Evolutionary conservation across 2,888 invertebrate species (phyloP).

Genomic region (Hyppa rectilinea): DNA sequence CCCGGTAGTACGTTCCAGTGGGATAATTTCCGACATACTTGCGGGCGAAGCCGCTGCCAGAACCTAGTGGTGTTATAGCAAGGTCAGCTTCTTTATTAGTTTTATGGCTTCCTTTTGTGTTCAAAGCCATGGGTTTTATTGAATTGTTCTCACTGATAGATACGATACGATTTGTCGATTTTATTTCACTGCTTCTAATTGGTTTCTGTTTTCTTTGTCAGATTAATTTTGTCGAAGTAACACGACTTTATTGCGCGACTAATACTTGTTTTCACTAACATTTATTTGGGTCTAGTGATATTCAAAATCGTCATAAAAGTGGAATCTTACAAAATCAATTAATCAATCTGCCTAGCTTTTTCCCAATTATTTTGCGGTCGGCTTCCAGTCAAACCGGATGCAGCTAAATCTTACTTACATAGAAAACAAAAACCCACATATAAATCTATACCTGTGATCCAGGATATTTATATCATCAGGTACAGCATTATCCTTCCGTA

Average conservation of each 20-base stretch:
- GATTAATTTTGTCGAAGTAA: background rate
- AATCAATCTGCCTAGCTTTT: no score
- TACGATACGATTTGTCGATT: background rate
- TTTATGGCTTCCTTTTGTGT: conserved; percentile 16
- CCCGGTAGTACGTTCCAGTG: no score
- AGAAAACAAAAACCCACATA: background rate
- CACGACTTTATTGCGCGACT: no score
- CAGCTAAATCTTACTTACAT: no score
- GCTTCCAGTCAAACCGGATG: no score
- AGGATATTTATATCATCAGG: background rate
- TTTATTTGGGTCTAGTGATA: background rate
- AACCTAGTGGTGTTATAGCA: conserved; percentile 1
- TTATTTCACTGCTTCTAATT: background rate
- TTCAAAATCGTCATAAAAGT: background rate
- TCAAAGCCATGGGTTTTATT: background rate
- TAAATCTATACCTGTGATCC: background rate
- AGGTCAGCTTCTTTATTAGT: conserved; percentile 10
- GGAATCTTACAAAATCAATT: no score
- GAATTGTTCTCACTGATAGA: conserved; percentile 7
- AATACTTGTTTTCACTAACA: background rate
- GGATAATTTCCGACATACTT: no score
- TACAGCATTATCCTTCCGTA: background rate
- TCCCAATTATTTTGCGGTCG: no score
- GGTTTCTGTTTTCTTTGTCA: background rate
- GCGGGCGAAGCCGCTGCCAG: no score